Percentiles rank a stretch among this genome's conserved stretches.
phyloP scores from a whole-genome alignment of 2,888 invertebrate species.

The Dryobotodes eremita region DNA sequence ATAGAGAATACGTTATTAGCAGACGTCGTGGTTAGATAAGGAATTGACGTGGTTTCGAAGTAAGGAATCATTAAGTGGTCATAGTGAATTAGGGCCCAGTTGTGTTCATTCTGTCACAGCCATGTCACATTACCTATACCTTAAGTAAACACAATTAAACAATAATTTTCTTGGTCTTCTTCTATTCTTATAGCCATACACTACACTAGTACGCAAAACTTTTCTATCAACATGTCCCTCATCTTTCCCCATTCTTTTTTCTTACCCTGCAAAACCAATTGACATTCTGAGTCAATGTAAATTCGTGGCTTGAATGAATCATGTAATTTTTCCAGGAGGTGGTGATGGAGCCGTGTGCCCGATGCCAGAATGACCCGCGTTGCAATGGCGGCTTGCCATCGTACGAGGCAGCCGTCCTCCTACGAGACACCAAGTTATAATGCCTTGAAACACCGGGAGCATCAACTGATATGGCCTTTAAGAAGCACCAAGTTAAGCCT shows the following conservation, averaged over 20 bases:
- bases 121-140: not conserved
- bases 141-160: not conserved
- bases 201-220: not conserved
- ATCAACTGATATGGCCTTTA: constrained; percentile 44
- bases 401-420: constrained; percentile 92
- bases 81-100: no score
- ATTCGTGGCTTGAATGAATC: not conserved
- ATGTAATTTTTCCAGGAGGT: constrained; percentile 79
- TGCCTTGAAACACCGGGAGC: constrained; percentile 33
- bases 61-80: no score
- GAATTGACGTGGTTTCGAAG: no score
- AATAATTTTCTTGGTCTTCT: not conserved
- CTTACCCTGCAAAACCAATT: not conserved
- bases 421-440: constrained; percentile 88
- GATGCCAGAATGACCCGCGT: constrained; percentile 71
- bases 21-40: no score
- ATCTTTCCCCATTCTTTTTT: accelerated
- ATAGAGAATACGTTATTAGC: no score
- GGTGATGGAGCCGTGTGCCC: constrained; percentile 77
- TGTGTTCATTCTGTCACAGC: not conserved
- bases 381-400: constrained; percentile 89
- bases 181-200: not conserved
- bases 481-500: constrained; percentile 50
- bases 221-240: not conserved
- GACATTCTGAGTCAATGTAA: not conserved